Conservation (phyloP, 2,797 vertebrate species). For the Aulostomus chinensis region DNA sequence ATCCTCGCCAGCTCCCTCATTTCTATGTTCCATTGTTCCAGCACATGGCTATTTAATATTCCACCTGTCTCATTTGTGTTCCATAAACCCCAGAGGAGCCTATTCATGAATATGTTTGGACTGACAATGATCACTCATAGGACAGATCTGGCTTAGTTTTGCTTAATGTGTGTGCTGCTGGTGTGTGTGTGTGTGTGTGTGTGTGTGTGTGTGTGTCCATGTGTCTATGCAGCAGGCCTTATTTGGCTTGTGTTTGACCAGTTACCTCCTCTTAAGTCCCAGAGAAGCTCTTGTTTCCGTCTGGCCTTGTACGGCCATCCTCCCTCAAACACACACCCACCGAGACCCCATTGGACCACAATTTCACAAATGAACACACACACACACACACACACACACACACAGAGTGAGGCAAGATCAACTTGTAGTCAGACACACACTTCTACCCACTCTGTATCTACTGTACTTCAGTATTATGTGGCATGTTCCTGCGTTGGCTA, state of each 20-base stretch:
- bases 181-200: conserved; percentile 12
- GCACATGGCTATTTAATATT: conserved; percentile 47
- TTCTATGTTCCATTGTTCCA: conserved; percentile 28
- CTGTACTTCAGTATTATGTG: no score
- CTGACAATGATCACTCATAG: neutral
- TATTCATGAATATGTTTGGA: neutral
- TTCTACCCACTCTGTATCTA: no score
- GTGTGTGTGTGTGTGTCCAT: conserved; percentile 29
- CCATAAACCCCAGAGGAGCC: conserved; percentile 33
- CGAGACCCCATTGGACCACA: conserved; percentile 42
- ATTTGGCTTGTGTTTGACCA: conserved; percentile 87
- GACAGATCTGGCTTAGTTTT: neutral
- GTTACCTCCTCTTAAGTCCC: conserved; percentile 77
- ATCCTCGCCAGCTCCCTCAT: conserved; percentile 22
- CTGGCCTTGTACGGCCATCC: conserved; percentile 87
- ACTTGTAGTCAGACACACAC: conserved; percentile 9
- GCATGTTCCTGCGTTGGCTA: no score
- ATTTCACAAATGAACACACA: conserved; percentile 22
- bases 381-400: conserved; percentile 6
- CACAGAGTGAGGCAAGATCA: conserved; percentile 18
- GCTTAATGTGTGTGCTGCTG: conserved; percentile 10
- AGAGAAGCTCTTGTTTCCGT: conserved; percentile 78
- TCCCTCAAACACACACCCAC: conserved; percentile 53
- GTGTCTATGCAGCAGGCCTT: conserved; percentile 77
- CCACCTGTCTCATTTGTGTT: conserved; percentile 42